Conservation (phyloP, 1,140 invertebrate species). For the Drosophila kepulauana region DNA sequence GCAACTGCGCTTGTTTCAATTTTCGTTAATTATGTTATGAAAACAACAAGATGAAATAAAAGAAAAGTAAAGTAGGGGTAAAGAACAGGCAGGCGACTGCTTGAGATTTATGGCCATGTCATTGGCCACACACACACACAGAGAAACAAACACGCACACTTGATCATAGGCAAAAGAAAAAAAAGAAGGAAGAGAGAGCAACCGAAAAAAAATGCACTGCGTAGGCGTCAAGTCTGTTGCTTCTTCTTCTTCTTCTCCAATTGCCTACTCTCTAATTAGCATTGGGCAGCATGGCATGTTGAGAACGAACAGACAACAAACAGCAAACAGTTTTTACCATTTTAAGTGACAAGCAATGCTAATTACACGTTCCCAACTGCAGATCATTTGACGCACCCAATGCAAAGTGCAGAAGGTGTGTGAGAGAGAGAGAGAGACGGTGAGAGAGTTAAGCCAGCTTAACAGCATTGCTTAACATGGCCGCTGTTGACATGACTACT, state of each 20-base stretch:
- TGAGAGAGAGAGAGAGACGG: background rate
- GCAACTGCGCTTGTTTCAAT: conserved; percentile 66
- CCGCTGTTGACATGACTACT: background rate
- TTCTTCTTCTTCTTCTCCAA: conserved; percentile 5
- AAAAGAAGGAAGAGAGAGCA: background rate
- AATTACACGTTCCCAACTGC: conserved; percentile 32
- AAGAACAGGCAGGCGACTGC: conserved; percentile 30
- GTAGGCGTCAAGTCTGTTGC: conserved; percentile 18
- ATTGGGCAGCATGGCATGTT: background rate
- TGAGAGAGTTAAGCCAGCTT: background rate
- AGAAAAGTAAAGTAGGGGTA: conserved; percentile 17
- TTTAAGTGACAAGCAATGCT: conserved; percentile 48
- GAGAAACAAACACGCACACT: conserved; percentile 8
- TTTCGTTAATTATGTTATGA: conserved; percentile 81
- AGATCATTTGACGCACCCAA: conserved; percentile 23
- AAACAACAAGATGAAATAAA: conserved; percentile 45
- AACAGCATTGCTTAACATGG: background rate
- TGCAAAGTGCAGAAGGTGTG: conserved; percentile 8
- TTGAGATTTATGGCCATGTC: conserved; percentile 70
- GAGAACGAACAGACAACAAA: background rate
- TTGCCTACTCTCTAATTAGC: background rate
- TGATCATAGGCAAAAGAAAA: background rate
- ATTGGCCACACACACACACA: conserved; percentile 10
- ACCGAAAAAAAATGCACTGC: background rate
- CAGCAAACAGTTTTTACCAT: conserved; percentile 19